Conservation (phyloP, 2,797 vertebrate species). For the Chiroxiphia lanceolata region DNA sequence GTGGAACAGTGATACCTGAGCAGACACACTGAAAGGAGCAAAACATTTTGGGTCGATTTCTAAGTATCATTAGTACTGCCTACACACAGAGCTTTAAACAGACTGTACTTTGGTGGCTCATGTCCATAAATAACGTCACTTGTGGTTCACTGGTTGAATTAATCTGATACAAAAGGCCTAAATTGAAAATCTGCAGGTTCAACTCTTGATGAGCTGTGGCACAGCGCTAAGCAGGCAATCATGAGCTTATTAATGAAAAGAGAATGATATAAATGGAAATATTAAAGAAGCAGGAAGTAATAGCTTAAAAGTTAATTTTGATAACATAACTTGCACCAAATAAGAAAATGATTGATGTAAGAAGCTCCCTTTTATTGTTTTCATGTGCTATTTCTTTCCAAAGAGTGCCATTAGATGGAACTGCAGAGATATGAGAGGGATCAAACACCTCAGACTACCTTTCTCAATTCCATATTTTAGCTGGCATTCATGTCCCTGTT, state of each 20-base stretch:
- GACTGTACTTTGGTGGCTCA: neutral
- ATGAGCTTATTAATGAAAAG: conserved; percentile 50
- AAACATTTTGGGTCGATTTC: conserved; percentile 14
- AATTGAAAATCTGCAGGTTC: conserved; percentile 58
- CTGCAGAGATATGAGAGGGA: neutral
- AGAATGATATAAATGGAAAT: conserved; percentile 40
- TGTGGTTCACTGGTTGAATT: conserved; percentile 52
- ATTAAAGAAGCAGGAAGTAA: conserved; percentile 34
- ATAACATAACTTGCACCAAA: neutral
- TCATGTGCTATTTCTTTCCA: neutral
- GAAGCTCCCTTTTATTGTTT: neutral
- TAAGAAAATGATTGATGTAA: conserved; percentile 16
- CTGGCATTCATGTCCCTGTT: neutral
- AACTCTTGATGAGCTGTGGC: conserved; percentile 51
- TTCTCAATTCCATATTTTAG: neutral
- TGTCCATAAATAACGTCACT: conserved; percentile 61
- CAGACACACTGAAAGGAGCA: neutral
- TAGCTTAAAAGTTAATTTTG: conserved; percentile 45
- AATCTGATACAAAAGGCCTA: conserved; percentile 63
- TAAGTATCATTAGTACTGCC: neutral
- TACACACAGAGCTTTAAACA: conserved; percentile 1
- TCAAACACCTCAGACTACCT: neutral
- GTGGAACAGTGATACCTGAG: neutral
- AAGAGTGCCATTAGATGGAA: neutral
- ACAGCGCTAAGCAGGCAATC: conserved; percentile 39